A percentile compares a stretch with the other conserved stretches of the same genome.
These are phyloP conservation scores for Antennarius striatus DNA, from an alignment of 2,113 vertebrate species.

Conservation along the genomic window DNA sequence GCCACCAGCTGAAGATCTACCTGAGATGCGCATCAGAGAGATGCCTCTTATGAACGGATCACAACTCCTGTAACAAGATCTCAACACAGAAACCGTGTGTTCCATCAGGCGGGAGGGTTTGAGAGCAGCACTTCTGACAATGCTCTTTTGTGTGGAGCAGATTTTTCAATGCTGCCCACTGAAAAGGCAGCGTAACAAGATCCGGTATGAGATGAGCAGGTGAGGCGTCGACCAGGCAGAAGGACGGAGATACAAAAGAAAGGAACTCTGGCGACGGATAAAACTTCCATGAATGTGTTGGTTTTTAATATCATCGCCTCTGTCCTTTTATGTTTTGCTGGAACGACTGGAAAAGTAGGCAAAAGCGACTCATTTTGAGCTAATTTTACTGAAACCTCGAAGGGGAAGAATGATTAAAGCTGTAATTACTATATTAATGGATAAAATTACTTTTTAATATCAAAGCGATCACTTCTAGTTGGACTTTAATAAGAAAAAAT, in stretches of 20 bases:
- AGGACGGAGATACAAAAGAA: not conserved
- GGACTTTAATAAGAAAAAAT: no score
- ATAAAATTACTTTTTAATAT: no score
- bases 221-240: not conserved
- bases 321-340: no score
- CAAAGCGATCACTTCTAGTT: no score
- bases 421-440: no score
- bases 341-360: no score
- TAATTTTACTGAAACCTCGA: no score
- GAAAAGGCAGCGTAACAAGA: conserved; percentile 38
- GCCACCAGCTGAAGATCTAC: conserved; percentile 32
- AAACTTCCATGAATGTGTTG: no score
- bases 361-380: no score
- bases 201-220: not conserved
- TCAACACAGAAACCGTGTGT: conserved; percentile 38
- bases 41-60: conserved; percentile 42
- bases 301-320: no score
- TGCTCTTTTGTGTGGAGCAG: conserved; percentile 16
- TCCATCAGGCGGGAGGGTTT: conserved; percentile 19
- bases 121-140: conserved; percentile 33
- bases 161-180: conserved; percentile 15
- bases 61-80: conserved; percentile 41
- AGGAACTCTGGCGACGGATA: no score
- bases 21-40: conserved; percentile 29
- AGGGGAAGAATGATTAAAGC: no score